These are phyloP conservation scores for Columba livia DNA, from an alignment of 2,113 vertebrate species.

Conservation along the genomic window DNA sequence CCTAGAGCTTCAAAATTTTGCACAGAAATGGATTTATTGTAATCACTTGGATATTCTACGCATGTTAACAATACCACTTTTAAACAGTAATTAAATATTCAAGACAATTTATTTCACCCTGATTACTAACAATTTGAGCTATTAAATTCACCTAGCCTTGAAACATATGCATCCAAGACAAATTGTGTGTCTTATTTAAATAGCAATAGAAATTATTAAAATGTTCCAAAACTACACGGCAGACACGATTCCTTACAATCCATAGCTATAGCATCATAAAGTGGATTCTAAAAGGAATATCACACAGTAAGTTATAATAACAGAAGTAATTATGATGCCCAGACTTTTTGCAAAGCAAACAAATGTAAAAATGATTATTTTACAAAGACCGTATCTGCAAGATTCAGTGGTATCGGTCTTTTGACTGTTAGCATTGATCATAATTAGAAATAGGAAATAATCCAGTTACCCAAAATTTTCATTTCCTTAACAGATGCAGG, in stretches of 20 bases:
- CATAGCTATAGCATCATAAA: slow-evolving; percentile 38
- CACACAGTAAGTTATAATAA: background rate
- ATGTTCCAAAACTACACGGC: background rate
- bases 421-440: background rate
- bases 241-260: background rate
- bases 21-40: slow-evolving; percentile 3
- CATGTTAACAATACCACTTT: slow-evolving; percentile 30
- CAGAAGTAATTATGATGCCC: background rate
- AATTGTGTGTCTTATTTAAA: slow-evolving; percentile 30
- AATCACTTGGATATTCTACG: background rate
- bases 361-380: background rate
- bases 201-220: slow-evolving; percentile 25
- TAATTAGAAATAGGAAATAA: background rate
- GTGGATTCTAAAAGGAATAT: background rate
- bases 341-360: background rate
- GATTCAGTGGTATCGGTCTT: background rate
- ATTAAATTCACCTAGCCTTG: slow-evolving; percentile 40
- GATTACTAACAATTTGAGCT: slow-evolving; percentile 24
- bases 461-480: background rate
- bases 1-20: slow-evolving; percentile 11
- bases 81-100: slow-evolving; percentile 34
- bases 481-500: background rate
- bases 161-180: slow-evolving; percentile 7
- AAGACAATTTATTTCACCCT: slow-evolving; percentile 41
- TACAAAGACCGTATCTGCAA: background rate